Base-by-base conservation (phyloP, 2,113 vertebrate genomes). In the Lonchura striata region DNA sequence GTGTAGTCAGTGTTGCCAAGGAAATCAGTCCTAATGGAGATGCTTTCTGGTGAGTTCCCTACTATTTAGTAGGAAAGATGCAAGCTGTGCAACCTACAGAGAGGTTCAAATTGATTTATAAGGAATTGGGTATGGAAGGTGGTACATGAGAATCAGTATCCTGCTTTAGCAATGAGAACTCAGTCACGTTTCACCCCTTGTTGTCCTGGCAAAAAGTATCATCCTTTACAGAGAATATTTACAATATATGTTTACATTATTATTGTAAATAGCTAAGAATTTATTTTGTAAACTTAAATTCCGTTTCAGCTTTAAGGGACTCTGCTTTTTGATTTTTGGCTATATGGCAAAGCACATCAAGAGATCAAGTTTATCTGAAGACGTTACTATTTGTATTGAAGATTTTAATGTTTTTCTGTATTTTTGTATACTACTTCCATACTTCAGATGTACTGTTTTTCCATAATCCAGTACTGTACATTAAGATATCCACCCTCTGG, bases 71-170 rank as follows among this genome's bases (percentile, higher is more conserved):
- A 37, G n/a, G 33, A 66, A 71, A 87, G 66, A 3, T 37, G 7
- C 4, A 30, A 72, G 11, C 31, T 61, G 0, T 30, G 53, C 16
- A 72, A n/a, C 17, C 17, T 6, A 1, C 4, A 1, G 10, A 23
- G 70, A 65, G 7, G 3, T 61, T 90, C 14, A 41, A 25, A 56
- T 56, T 0, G 0, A 11, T 77, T 61, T 64, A 6, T 41, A 64
- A 80, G 20, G 27, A 65, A 8, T 8, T 22, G 15, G 4, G 17
- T 85, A 5, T 76, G 18, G 15, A 47, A 64, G 44, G 47, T 37
- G 9, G 9, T 70, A 10, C 8, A 17, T 12, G 4, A 5, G 28
- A 46, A 81, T 16, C 6, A 10, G 5, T 47, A 15, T 42, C 53
- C 52, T 81, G 25, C 22, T 53, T 68, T 69, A 60, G 20, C 54